phyloP scores from a whole-genome alignment of 1,140 invertebrate genomes.

The Proales similis region DNA sequence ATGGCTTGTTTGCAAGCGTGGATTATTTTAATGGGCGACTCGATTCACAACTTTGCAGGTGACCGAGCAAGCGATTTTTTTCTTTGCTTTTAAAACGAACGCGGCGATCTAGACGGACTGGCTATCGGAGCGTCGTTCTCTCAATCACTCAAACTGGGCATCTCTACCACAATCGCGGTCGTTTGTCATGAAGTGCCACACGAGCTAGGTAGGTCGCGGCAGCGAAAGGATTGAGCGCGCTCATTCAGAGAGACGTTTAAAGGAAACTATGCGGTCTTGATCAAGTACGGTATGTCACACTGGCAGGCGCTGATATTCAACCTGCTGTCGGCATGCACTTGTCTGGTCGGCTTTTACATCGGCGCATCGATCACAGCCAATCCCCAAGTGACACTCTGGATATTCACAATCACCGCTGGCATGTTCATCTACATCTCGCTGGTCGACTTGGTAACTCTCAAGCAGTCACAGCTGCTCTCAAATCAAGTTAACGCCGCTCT shows the following conservation, averaged over 20 bases:
- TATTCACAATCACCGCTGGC: constrained; percentile 33
- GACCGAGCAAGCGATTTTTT: no score
- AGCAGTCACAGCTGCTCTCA: background rate
- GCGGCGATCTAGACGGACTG: no score
- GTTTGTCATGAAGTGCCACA: constrained; percentile 57
- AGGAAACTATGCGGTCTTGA: constrained; percentile 39
- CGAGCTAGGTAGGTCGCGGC: constrained; percentile 51
- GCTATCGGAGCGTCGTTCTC: constrained; percentile 56
- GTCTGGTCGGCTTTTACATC: constrained; percentile 33
- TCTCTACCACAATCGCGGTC: constrained; percentile 54
- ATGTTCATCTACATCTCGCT: constrained; percentile 38
- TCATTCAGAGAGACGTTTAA: background rate
- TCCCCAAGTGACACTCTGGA: constrained; percentile 11
- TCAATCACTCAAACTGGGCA: constrained; percentile 43
- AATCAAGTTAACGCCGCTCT: no score
- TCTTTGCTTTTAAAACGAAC: no score
- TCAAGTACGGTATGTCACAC: constrained; percentile 33
- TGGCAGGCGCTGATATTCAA: constrained; percentile 33
- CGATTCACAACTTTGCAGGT: constrained; percentile 56
- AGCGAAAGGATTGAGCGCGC: background rate
- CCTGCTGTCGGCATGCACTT: constrained; percentile 58
- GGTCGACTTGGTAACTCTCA: constrained; percentile 27
- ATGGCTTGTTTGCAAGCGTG: constrained; percentile 43
- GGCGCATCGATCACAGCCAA: background rate
- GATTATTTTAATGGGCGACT: constrained; percentile 55